These are phyloP conservation scores for Halocaridina rubra DNA, from an alignment of 2,888 invertebrate species.

Conservation along the genomic window DNA sequence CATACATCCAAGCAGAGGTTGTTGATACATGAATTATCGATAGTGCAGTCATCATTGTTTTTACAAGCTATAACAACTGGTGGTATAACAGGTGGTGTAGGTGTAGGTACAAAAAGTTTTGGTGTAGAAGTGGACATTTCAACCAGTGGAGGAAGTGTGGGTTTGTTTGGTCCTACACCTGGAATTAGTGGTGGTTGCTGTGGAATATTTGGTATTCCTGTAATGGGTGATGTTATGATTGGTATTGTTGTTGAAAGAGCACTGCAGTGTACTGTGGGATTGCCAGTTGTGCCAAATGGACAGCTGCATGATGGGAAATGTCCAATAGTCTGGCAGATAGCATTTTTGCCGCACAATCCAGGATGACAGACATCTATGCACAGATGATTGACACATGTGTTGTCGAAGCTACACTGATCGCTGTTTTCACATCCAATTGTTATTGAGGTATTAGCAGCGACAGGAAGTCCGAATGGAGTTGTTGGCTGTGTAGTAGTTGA, in stretches of 20 bases:
- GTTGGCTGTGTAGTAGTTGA: not conserved
- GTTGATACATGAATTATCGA: constrained; percentile 54
- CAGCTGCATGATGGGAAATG: constrained; percentile 80
- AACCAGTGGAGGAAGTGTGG: constrained; percentile 17
- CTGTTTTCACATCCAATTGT: constrained; percentile 19
- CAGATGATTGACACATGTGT: constrained; percentile 66
- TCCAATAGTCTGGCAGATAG: constrained; percentile 77
- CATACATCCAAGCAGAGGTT: constrained; percentile 46
- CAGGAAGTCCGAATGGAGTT: not conserved
- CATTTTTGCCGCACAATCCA: constrained; percentile 48
- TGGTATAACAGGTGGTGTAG: constrained; percentile 42
- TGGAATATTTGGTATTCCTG: not conserved
- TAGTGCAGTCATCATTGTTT: constrained; percentile 66
- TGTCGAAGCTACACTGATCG: constrained; percentile 40
- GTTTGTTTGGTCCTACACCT: not conserved
- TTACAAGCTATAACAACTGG: constrained; percentile 72
- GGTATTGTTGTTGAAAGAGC: constrained; percentile 34
- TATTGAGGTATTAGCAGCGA: not conserved
- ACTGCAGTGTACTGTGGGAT: constrained; percentile 62
- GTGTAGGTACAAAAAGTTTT: not conserved
- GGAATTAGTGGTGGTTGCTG: not conserved
- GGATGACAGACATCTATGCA: constrained; percentile 59
- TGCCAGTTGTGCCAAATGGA: constrained; percentile 65
- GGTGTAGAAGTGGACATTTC: constrained; percentile 16
- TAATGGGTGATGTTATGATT: not conserved